Percentiles rank a stretch among this genome's conserved stretches.
phyloP scores from a whole-genome alignment of 2,888 invertebrate genomes.

The Mesopsocus fuscifrons region DNA sequence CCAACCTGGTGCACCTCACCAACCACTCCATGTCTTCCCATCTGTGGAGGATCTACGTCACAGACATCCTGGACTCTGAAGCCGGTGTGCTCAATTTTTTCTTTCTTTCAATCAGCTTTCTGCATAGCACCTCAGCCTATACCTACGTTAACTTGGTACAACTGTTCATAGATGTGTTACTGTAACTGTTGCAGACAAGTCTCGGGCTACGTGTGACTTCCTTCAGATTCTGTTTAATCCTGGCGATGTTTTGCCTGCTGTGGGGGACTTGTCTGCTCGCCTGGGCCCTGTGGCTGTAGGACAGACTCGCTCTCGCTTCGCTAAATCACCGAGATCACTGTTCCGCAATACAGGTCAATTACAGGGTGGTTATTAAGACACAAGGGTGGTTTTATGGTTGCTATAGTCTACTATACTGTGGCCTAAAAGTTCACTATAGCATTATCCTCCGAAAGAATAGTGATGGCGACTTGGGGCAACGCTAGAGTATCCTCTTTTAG shows the following conservation, averaged over 20 bases:
- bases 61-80: slow-evolving; percentile 65
- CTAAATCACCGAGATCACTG: slow-evolving; percentile 29
- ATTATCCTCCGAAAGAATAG: too few species aligned
- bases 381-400: too few species aligned
- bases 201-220: slow-evolving; percentile 63
- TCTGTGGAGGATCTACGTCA: slow-evolving; percentile 75
- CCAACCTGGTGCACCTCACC: slow-evolving; percentile 54
- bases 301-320: slow-evolving; percentile 30
- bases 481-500: too few species aligned
- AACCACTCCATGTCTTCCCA: slow-evolving; percentile 37
- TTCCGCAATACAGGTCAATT: slow-evolving; percentile 35
- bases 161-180: neutral
- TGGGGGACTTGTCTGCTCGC: slow-evolving; percentile 61
- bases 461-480: too few species aligned
- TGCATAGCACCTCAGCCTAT: too few species aligned
- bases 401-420: too few species aligned
- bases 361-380: too few species aligned
- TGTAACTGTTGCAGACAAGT: slow-evolving; percentile 29
- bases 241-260: slow-evolving; percentile 43
- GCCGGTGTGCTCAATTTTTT: slow-evolving; percentile 29
- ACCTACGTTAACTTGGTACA: too few species aligned
- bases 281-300: slow-evolving; percentile 58
- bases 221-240: slow-evolving; percentile 74
- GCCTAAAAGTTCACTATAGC: too few species aligned
- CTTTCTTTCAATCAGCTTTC: too few species aligned